Evolutionary conservation across 2,113 vertebrate genomes (phyloP), one percentile per base, ranked within the genome.

Genomic region (Ceyx margarethae): DNA sequence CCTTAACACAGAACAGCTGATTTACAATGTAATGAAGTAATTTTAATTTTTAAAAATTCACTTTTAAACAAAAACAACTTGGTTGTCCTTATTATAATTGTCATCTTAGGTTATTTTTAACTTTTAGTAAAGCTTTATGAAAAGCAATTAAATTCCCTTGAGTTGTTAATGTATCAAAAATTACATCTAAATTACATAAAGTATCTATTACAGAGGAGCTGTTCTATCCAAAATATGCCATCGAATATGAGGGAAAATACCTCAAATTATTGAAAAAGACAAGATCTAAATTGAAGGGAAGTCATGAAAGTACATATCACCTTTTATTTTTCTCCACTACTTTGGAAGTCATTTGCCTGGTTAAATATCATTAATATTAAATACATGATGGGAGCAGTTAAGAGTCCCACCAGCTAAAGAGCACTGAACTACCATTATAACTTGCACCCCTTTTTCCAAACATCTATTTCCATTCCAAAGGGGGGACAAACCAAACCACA

Each of bases 21-120:
- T 90, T 54, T 64, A 84, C 40, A 89, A 73, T 9, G 46, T 16
- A 87, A 87, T 76, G 69, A 82, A 65, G 78, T 40, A 15, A 82
- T 87, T 66, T 67, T 48, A 48, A 89, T 90, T 87, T 81, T 54
- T 40, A 85, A 76, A 86, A 85, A 79, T 60, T 62, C 60, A 67
- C 51, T 89, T 80, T 80, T 89, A 79, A 92, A 81, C 25, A 73
- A 67, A 23, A 85, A n/a, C 31, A 83, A 73, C 51, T 73, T 46
- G 69, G 51, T 66, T 90, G 79, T 60, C 58, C 46, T 65, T 67
- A 64, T 48, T 91, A 21, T 73, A 85, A 82, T 79, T 89, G 89
- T 71, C 78, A 91, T 66, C 26, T 67, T 56, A 17, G 42, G 60
- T 69, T 95, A 91, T 91, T 95, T 91, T 90, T 82, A 81, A 82